Conservation (phyloP, 2,888 invertebrate genomes). For the Oxyteleia sp. region DNA sequence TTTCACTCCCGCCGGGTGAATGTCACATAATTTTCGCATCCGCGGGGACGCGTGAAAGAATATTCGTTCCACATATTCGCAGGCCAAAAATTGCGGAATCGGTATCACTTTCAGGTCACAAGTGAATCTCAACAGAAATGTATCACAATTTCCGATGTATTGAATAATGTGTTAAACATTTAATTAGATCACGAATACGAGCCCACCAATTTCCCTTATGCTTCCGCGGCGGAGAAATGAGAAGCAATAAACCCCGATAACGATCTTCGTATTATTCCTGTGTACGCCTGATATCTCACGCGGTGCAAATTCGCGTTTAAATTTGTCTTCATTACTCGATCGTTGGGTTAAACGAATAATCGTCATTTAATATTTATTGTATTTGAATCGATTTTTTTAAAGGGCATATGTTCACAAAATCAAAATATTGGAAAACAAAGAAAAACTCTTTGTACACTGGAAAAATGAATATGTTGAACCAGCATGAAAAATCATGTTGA, state of each 20-base stretch:
- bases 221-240: slow-evolving; percentile 29
- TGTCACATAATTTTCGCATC: slow-evolving; percentile 1
- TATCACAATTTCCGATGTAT: slow-evolving; percentile 44
- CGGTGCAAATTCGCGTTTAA: slow-evolving; percentile 3
- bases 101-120: slow-evolving; percentile 19
- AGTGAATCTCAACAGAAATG: slow-evolving; percentile 32
- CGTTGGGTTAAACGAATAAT: too few species aligned
- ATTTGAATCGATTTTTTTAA: too few species aligned
- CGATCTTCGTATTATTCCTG: slow-evolving; percentile 31
- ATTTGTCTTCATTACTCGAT: neutral
- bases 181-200: slow-evolving; percentile 43
- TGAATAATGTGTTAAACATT: slow-evolving; percentile 54
- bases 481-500: too few species aligned
- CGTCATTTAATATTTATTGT: too few species aligned
- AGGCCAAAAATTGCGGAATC: neutral
- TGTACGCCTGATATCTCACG: slow-evolving; percentile 2
- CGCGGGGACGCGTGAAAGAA: neutral
- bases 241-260: slow-evolving; percentile 41
- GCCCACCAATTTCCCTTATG: slow-evolving; percentile 44
- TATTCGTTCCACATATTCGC: neutral
- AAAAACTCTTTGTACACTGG: too few species aligned
- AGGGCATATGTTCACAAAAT: too few species aligned
- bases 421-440: too few species aligned
- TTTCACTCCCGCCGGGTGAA: neutral
- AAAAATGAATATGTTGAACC: too few species aligned